Percentiles rank a stretch among this genome's conserved stretches.
Evolutionary conservation across 2,797 vertebrate genomes (phyloP).

Genomic region (Tinamus major): DNA sequence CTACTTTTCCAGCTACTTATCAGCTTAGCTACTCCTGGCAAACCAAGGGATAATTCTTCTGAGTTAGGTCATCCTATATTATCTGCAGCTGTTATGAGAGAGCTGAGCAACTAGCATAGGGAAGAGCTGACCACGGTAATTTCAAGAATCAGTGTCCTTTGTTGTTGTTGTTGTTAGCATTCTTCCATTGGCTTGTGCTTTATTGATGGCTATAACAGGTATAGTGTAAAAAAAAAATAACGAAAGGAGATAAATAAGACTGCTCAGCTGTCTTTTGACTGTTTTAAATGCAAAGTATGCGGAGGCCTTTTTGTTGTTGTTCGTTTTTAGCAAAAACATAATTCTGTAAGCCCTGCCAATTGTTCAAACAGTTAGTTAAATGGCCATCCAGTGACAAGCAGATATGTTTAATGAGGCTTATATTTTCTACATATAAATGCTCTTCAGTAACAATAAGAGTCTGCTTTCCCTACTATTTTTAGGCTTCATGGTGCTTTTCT

Average conservation of each 20-base stretch:
- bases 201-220: background rate
- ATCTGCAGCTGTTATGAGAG: background rate
- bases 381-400: background rate
- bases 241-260: background rate
- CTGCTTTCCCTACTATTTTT: background rate
- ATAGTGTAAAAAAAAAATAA: background rate
- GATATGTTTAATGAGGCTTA: background rate
- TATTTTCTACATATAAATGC: background rate
- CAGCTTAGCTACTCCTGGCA: background rate
- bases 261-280: background rate
- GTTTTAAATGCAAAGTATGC: background rate
- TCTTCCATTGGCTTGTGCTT: background rate
- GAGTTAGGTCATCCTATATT: background rate
- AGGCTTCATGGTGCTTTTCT: background rate
- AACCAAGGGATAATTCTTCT: background rate
- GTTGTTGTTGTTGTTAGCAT: background rate
- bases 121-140: background rate
- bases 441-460: background rate
- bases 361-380: background rate
- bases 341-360: background rate
- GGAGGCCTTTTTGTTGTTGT: background rate
- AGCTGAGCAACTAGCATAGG: background rate
- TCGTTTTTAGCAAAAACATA: background rate
- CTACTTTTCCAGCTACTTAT: background rate
- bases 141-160: background rate